Percentiles rank a stretch among this genome's conserved stretches.
Conservation (phyloP, 2,113 vertebrate genomes). For the Bubo scandiacus region DNA sequence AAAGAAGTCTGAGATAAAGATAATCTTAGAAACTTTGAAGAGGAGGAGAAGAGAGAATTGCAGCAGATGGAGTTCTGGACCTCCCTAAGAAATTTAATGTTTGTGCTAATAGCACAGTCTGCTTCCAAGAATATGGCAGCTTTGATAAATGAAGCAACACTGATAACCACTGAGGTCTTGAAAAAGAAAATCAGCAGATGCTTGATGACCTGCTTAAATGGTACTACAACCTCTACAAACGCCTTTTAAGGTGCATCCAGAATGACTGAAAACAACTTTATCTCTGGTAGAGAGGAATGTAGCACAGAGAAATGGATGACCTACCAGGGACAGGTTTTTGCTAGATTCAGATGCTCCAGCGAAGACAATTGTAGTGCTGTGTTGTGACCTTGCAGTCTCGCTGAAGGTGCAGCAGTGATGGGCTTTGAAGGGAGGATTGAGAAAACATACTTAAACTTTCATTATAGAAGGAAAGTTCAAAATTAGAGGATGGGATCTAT, state of each 20-base stretch:
- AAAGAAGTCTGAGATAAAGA: neutral
- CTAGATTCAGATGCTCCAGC: neutral
- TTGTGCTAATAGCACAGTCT: neutral
- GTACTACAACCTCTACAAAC: neutral
- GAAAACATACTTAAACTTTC: slow-evolving; percentile 6
- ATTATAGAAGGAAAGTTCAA: neutral
- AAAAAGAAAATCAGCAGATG: slow-evolving; percentile 23
- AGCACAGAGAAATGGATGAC: neutral
- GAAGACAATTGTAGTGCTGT: neutral
- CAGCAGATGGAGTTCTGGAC: slow-evolving; percentile 31
- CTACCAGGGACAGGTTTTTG: neutral
- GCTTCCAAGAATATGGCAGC: slow-evolving; percentile 51
- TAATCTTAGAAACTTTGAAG: slow-evolving; percentile 22
- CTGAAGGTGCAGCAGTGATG: slow-evolving; percentile 2
- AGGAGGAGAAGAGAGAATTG: slow-evolving; percentile 3
- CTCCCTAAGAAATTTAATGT: slow-evolving; percentile 25
- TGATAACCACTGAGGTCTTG: neutral
- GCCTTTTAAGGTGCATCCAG: slow-evolving; percentile 1
- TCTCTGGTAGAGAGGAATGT: slow-evolving; percentile 5
- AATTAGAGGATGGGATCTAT: slow-evolving; percentile 24
- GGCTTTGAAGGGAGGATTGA: slow-evolving; percentile 16
- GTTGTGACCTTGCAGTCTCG: neutral
- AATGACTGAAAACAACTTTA: slow-evolving; percentile 22
- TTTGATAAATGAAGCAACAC: slow-evolving; percentile 34
- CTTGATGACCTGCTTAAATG: slow-evolving; percentile 15